Base-by-base conservation (phyloP, 2,797 vertebrate genomes). In the Tenualosa ilisha region DNA sequence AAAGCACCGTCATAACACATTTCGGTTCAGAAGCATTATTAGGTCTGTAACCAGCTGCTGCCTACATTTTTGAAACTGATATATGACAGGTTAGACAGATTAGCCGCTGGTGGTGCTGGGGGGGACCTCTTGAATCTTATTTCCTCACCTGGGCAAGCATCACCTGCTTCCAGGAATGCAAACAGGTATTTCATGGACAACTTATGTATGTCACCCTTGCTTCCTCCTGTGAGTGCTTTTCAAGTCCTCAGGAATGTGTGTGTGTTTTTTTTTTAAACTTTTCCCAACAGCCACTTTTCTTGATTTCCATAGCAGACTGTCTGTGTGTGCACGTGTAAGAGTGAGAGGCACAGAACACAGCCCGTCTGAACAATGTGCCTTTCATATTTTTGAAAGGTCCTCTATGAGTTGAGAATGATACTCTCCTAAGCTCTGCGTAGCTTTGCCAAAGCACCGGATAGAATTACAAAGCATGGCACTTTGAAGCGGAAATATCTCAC, bases 221-320 rank as follows among this genome's bases (percentile, higher is more conserved):
- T 75, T 5, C 13, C 68, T 20, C 37, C 68, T 75, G 12, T 12
- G 5, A 65, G 68, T 22, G 20, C 7, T 17, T 46, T 46, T 79
- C 4, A 46, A 79, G 72, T 79, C 72, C n/a, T 63, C 72, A 43
- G 37, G 15, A 79, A 79, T 46, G 8, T 20, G 43, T 2, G 2
- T 37, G 46, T n/a, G 6, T 79, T 46, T 46, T 54, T 54, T 15
- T 54, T 54, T 46, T 17, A 43, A 15, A 1, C 17, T 79, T 75
- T 31, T 72, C 26, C 65, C 31, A 72, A 37, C 12, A 72, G 15
- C 17, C 40, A 79, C n/a, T 79, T 79, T 24, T 51, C 51, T 82
- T 88, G 86, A 88, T 82, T 85, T 86, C 83, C 68, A 84, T 26
- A 63, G 63, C 85, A 87, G 86, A 86, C 85, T 43, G 50, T 85